Percentiles rank a stretch among this genome's conserved stretches.
phyloP scores from a whole-genome alignment of 1,140 invertebrate genomes.

The Pseudoatta argentina region DNA sequence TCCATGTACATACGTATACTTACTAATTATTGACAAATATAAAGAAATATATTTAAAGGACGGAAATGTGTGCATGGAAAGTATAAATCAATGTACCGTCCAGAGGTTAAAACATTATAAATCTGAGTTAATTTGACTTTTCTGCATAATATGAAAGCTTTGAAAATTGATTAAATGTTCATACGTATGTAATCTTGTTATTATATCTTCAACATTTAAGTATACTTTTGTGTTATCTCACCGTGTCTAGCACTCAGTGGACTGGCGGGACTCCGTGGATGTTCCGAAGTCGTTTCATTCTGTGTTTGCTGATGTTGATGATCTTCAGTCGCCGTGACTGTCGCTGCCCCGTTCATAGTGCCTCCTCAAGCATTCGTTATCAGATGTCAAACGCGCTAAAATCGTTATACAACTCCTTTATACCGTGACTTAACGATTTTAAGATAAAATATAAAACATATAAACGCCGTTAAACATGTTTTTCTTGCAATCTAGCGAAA shows the following conservation, averaged over 20 bases:
- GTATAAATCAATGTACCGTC: no score
- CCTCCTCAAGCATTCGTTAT: conserved; percentile 52
- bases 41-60: no score
- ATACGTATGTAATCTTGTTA: not conserved
- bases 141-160: not conserved
- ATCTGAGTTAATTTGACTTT: no score
- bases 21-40: no score
- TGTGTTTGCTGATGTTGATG: conserved; percentile 82
- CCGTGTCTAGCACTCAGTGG: conserved; percentile 84
- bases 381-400: conserved; percentile 15
- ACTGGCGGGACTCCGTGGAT: conserved; percentile 83
- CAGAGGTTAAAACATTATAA: no score
- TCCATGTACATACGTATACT: no score
- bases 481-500: not conserved
- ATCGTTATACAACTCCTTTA: not conserved
- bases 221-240: conserved; percentile 59
- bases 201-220: not conserved
- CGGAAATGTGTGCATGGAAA: no score
- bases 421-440: not conserved
- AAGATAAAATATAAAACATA: not conserved
- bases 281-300: conserved; percentile 81
- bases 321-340: conserved; percentile 80
- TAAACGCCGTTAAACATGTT: not conserved
- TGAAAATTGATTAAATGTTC: not conserved
- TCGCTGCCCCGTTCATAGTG: conserved; percentile 83